These are phyloP conservation scores for Danio jaintianensis DNA, from an alignment of 2,797 vertebrate species.

Conservation along the genomic window DNA sequence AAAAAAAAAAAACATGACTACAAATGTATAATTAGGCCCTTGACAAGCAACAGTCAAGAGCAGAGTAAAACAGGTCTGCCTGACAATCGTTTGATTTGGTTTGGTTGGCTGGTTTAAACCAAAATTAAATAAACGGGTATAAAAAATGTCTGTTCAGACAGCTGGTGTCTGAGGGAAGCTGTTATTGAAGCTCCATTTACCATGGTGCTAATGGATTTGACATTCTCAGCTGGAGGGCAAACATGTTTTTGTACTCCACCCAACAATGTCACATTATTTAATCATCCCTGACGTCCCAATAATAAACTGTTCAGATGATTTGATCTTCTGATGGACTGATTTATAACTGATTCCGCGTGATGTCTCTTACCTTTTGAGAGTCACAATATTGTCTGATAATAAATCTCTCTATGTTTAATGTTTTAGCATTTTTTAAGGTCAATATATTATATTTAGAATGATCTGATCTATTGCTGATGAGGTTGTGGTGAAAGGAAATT, in stretches of 20 bases:
- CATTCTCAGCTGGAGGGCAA: slow-evolving; percentile 22
- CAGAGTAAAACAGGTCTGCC: slow-evolving; percentile 5
- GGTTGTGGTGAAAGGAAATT: too few relatives aligned
- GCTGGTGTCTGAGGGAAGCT: slow-evolving; percentile 8
- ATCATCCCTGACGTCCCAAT: background rate
- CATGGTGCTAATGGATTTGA: background rate
- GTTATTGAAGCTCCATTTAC: slow-evolving; percentile 2
- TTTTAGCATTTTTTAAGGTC: background rate
- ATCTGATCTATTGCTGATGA: too few relatives aligned
- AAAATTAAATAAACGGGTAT: background rate
- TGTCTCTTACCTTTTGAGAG: background rate
- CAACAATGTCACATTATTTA: background rate
- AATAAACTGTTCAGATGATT: background rate
- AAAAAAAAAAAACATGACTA: slow-evolving; percentile 8
- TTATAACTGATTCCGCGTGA: background rate
- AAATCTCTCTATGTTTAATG: background rate
- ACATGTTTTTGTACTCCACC: background rate
- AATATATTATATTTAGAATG: too few relatives aligned
- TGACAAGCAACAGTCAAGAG: slow-evolving; percentile 18
- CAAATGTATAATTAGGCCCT: slow-evolving; percentile 22
- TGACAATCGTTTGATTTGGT: background rate
- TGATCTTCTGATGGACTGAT: background rate
- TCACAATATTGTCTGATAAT: background rate
- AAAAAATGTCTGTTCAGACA: slow-evolving; percentile 18
- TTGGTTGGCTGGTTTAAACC: background rate